A percentile compares a stretch with the other conserved stretches of the same genome.
phyloP scores from a whole-genome alignment of 1,140 invertebrate species.

The Stenopsyche tienmushanensis region DNA sequence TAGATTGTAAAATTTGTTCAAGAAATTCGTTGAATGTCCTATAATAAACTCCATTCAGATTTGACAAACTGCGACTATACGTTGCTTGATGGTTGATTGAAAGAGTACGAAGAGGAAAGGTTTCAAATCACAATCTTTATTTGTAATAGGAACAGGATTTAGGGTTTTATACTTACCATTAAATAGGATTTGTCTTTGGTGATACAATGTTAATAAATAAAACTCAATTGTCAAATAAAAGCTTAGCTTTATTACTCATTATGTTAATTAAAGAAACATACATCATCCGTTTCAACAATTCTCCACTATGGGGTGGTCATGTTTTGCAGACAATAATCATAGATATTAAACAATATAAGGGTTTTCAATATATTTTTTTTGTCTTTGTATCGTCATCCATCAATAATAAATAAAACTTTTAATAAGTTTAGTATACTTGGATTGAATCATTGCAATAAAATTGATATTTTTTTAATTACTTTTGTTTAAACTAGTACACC shows the following conservation, averaged over 20 bases:
- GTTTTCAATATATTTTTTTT: slow-evolving; percentile 34
- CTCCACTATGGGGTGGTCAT: slow-evolving; percentile 36
- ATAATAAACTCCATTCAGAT: no score
- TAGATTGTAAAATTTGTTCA: no score
- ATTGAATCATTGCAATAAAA: slow-evolving; percentile 41
- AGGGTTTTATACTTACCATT: no score
- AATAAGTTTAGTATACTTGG: slow-evolving; percentile 40
- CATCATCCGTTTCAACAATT: slow-evolving; percentile 55
- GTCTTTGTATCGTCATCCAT: slow-evolving; percentile 39
- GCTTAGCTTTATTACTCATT: slow-evolving; percentile 61
- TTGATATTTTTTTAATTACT: slow-evolving; percentile 43
- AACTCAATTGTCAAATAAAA: slow-evolving; percentile 55
- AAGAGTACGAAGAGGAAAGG: no score
- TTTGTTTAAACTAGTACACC: slow-evolving; percentile 53
- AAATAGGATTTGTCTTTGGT: no score
- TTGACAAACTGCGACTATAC: no score
- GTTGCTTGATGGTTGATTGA: no score
- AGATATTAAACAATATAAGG: slow-evolving; percentile 39
- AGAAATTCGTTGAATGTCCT: no score
- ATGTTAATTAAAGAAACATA: slow-evolving; percentile 58
- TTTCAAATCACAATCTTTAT: no score
- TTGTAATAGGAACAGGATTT: no score
- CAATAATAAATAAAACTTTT: slow-evolving; percentile 38
- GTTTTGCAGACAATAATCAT: slow-evolving; percentile 40
- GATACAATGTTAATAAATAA: no score